Conservation (phyloP, 2,113 vertebrate genomes). For the Odocoileus hemionus region DNA sequence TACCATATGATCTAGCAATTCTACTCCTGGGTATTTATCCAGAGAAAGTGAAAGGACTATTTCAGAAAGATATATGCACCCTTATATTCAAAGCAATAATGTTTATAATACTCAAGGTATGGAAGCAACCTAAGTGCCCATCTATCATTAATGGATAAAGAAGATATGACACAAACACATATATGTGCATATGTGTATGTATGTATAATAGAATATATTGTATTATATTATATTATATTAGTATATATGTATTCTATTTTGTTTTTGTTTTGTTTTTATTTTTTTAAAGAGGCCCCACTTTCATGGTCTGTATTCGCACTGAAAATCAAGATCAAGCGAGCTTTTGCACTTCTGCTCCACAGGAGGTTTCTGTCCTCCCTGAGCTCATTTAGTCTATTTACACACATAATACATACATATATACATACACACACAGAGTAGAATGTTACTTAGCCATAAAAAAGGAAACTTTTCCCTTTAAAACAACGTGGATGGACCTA, state of each 20-base stretch:
- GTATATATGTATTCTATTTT: neutral
- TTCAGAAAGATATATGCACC: neutral
- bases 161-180: neutral
- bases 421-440: neutral
- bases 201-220: neutral
- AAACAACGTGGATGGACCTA: neutral
- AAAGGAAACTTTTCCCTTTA: neutral
- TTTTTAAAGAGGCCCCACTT: neutral
- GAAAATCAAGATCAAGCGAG: neutral
- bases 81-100: neutral
- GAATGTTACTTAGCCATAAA: neutral
- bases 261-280: neutral
- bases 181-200: neutral
- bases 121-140: neutral
- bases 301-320: accelerated
- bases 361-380: neutral
- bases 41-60: neutral
- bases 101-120: neutral
- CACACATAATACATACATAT: neutral
- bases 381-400: neutral
- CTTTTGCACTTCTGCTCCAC: neutral
- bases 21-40: neutral
- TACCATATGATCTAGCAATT: neutral
- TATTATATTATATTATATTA: neutral
- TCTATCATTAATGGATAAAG: neutral